Evolutionary conservation across 2,797 vertebrate genomes (phyloP).

Genomic region (Serranus cabrilla): DNA sequence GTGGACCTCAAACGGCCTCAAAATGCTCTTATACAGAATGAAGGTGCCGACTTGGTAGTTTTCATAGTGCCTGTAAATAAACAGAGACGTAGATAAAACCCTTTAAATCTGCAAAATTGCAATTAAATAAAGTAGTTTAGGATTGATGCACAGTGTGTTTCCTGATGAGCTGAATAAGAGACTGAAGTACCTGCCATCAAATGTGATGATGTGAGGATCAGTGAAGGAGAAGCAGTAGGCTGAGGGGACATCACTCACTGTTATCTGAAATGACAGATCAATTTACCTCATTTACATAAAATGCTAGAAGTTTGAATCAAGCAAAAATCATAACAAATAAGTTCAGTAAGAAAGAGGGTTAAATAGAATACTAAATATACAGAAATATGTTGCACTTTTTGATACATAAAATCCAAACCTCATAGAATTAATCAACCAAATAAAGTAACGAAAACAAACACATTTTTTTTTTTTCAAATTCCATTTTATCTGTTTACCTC

Average conservation of each 20-base stretch:
- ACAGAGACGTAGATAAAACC: neutral
- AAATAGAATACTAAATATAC: neutral
- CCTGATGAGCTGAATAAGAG: neutral
- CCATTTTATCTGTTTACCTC: conserved; percentile 79
- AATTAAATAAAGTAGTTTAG: too few relatives aligned
- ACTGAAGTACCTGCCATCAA: conserved; percentile 91
- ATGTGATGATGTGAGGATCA: conserved; percentile 92
- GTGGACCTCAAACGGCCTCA: conserved; percentile 89
- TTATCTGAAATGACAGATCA: conserved; percentile 83
- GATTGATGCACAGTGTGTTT: neutral
- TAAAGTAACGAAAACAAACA: too few relatives aligned
- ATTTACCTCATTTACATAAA: neutral
- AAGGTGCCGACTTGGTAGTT: conserved; percentile 92
- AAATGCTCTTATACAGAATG: conserved; percentile 87
- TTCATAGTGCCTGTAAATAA: conserved; percentile 85
- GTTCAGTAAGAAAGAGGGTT: neutral
- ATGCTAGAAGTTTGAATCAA: neutral
- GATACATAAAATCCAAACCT: neutral
- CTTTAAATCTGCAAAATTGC: neutral
- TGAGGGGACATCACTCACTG: conserved; percentile 86
- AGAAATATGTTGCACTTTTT: neutral
- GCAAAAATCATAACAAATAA: too few relatives aligned
- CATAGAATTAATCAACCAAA: neutral
- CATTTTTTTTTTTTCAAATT: too few relatives aligned
- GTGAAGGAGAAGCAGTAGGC: conserved; percentile 92